These are phyloP conservation scores for Drosophila atroscutellata DNA, from an alignment of 2,888 invertebrate species.

Conservation along the genomic window DNA sequence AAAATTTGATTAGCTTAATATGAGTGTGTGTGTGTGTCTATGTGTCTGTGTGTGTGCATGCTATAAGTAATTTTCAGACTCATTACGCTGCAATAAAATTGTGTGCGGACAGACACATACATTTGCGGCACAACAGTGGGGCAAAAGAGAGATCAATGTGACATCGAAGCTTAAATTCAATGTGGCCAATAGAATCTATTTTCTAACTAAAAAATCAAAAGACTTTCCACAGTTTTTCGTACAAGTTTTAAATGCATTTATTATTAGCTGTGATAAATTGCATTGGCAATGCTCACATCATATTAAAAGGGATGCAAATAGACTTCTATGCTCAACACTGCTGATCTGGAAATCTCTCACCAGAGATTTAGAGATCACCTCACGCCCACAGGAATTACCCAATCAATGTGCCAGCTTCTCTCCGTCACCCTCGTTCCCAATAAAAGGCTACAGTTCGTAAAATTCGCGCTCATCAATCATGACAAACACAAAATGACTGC, in stretches of 20 bases:
- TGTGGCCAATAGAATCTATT: neutral
- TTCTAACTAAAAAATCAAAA: neutral
- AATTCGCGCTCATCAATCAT: conserved; percentile 67
- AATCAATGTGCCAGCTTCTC: conserved; percentile 12
- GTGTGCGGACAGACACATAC: neutral
- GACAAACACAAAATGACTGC: conserved; percentile 56
- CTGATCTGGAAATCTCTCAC: neutral
- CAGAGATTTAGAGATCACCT: neutral
- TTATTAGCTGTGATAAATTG: neutral
- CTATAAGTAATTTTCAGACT: conserved; percentile 55
- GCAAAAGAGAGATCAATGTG: neutral
- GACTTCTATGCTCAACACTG: neutral
- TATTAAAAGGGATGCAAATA: neutral
- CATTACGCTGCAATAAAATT: conserved; percentile 46
- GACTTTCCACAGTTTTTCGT: neutral
- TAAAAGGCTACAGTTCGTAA: conserved; percentile 25
- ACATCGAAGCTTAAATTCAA: neutral
- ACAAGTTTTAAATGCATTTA: neutral
- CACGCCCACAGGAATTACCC: conserved; percentile 18
- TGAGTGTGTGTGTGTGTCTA: neutral
- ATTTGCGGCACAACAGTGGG: neutral
- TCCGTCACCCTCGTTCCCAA: neutral
- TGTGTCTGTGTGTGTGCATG: neutral
- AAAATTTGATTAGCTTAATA: conserved; percentile 48
- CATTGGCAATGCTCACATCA: neutral